Base-by-base conservation (phyloP, 2,113 vertebrate species). In the Trematomus loennbergii region DNA sequence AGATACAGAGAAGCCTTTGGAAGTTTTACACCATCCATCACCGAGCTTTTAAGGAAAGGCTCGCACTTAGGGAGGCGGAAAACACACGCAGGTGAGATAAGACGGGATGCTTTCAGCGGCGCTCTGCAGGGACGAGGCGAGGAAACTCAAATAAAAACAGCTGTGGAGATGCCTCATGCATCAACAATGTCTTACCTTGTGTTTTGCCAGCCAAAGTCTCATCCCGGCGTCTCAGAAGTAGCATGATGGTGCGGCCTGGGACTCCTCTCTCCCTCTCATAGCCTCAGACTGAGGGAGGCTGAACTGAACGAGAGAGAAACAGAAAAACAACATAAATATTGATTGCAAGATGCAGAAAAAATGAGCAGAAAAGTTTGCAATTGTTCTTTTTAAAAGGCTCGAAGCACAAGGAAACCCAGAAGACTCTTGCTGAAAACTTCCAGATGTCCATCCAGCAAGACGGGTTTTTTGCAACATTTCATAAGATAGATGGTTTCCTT, bases 231-330 rank as follows among this genome's bases (percentile, higher is more conserved):
- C 92, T 95, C 95, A 96, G 94, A 93, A 93, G 92, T 90, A 93
- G 93, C 95, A 96, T 96, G 95, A 91, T 96, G 94, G 92, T 93
- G 90, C 86, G 68, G 89, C 89, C 93, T 93, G 94, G 90, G 87
- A 82, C 87, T 91, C 89, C 88, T 89, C 94, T 94, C 94, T 89
- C 87, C 93, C 94, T 94, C 89, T 95, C 95, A 96, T 96, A 94
- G 94, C 95, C 95, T 94, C 92, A 83, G 93, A 93, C 93, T 90
- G 90, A 94, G 88, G 89, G 89, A 94, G 88, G 88, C 88, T 80
- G 53, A 89, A 90, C 93, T 93, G 59, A n/a, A 79, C 46, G 13
- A 18, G 17, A 68, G 69, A 64, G 5, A 46, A 22, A 54, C 77
- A n/a, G 49, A 53, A 76, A 82, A 11, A 71, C 65, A 75, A 46